Percentiles rank a stretch among this genome's conserved stretches.
These are phyloP conservation scores for Salvelinus fontinalis DNA, from an alignment of 2,113 vertebrate species.

Conservation along the genomic window DNA sequence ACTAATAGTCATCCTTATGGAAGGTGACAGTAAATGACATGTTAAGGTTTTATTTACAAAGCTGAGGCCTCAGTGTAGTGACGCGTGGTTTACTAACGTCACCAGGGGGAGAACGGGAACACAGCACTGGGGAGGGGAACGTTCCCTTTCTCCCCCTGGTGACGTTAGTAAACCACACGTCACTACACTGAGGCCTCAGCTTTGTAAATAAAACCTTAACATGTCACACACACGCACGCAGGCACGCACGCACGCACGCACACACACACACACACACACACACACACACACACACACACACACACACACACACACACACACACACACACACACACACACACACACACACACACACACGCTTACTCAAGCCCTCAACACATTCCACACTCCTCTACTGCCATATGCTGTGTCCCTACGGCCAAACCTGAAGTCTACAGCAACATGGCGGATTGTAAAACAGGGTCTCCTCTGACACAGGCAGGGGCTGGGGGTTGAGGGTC, in stretches of 20 bases:
- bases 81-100: slow-evolving; percentile 25
- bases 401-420: too few species aligned
- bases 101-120: slow-evolving; percentile 11
- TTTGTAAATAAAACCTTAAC: slow-evolving; percentile 29
- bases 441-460: not conserved
- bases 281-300: slow-evolving; percentile 5
- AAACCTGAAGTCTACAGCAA: not conserved
- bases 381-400: too few species aligned
- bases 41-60: slow-evolving; percentile 29
- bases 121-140: too few species aligned
- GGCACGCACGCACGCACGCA: too few species aligned
- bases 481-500: slow-evolving; percentile 23
- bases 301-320: not conserved
- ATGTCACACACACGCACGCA: not conserved
- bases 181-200: slow-evolving; percentile 19
- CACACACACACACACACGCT: not conserved
- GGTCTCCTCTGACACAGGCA: not conserved
- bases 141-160: slow-evolving; percentile 10
- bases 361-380: too few species aligned
- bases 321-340: not conserved
- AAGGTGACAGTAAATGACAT: slow-evolving; percentile 19
- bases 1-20: slow-evolving; percentile 21
- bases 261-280: too few species aligned
- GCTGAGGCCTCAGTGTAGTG: slow-evolving; percentile 19
- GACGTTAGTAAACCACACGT: slow-evolving; percentile 25